A percentile compares a stretch with the other conserved stretches of the same genome.
Evolutionary conservation across 2,113 vertebrate species (phyloP).

Genomic region (Tor tambroides): DNA sequence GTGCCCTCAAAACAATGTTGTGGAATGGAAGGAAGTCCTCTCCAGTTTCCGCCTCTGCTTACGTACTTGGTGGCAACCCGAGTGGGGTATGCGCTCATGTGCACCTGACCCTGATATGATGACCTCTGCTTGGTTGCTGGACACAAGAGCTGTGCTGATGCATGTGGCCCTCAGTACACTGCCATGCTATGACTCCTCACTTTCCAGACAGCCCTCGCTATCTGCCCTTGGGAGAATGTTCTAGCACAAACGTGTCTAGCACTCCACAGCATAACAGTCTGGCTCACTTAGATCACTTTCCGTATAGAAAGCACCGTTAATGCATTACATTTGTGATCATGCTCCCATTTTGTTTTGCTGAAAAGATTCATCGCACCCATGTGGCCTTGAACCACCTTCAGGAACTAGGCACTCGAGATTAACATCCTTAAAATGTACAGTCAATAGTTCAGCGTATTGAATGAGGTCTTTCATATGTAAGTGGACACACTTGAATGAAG

Average conservation of each 20-base stretch:
- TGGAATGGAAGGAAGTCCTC: conserved; percentile 30
- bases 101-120: conserved; percentile 23
- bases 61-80: conserved; percentile 19
- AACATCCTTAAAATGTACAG: conserved; percentile 3
- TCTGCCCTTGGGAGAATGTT: conserved; percentile 44
- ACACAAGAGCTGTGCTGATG: conserved; percentile 33
- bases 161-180: conserved; percentile 24
- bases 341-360: background rate
- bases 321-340: background rate
- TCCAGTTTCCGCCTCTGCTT: conserved; percentile 26
- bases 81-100: conserved; percentile 31
- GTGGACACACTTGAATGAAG: background rate
- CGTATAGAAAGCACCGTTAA: background rate
- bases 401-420: background rate
- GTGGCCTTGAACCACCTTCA: conserved; percentile 18
- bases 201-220: conserved; percentile 23
- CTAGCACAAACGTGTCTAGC: conserved; percentile 41
- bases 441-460: background rate
- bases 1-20: conserved; percentile 39
- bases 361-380: background rate
- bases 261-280: conserved; percentile 34
- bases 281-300: conserved; percentile 15
- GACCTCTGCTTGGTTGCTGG: conserved; percentile 19
- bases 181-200: conserved; percentile 42
- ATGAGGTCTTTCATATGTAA: background rate